Conservation (phyloP, 2,113 vertebrate genomes). For the Felis catus region DNA sequence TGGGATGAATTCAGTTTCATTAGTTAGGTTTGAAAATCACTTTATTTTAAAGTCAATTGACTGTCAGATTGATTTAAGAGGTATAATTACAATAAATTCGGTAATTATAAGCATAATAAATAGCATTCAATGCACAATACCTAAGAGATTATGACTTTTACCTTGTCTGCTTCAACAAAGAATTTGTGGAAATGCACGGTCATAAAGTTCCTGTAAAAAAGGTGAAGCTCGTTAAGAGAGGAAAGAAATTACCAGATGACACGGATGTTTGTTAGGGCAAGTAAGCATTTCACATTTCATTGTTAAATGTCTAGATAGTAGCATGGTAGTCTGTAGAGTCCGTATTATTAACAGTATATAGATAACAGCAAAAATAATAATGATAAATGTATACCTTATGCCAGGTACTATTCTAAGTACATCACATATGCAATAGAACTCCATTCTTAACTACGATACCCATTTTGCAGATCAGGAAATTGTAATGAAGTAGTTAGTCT, state of each 20-base stretch:
- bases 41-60: constrained; percentile 78
- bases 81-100: constrained; percentile 71
- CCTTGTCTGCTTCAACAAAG: neutral
- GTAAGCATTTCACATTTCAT: neutral
- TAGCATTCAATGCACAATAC: constrained; percentile 65
- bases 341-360: neutral
- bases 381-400: neutral
- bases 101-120: constrained; percentile 62
- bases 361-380: neutral
- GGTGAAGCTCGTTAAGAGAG: neutral
- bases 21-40: constrained; percentile 72
- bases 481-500: neutral
- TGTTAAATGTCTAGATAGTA: neutral
- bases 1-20: constrained; percentile 76
- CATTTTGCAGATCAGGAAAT: neutral
- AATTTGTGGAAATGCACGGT: neutral
- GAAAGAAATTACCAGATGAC: neutral
- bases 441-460: neutral
- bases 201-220: neutral
- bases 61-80: constrained; percentile 69
- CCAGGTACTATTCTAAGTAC: neutral
- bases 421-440: neutral
- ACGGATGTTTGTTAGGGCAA: neutral
- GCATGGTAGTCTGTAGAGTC: neutral
- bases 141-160: constrained; percentile 52